Evolutionary conservation across 2,113 vertebrate genomes (phyloP), one percentile per base, ranked within the genome.

Genomic region (Lophotis ruficrista): DNA sequence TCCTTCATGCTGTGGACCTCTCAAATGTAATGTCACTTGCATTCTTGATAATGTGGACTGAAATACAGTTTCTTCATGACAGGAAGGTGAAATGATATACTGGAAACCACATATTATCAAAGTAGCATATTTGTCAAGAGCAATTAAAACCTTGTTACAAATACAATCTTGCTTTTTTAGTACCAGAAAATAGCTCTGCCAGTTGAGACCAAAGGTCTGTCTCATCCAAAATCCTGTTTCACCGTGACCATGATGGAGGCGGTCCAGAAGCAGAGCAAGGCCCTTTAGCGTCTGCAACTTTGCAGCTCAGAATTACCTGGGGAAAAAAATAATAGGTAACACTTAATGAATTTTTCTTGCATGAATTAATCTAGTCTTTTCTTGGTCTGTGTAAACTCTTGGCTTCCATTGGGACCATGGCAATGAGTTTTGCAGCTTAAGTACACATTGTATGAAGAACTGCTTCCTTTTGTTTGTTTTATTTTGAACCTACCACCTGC

Each of bases 391-490:
- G 86, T 96, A 94, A 94, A 93, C 69, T 92, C 37, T 62, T 87
- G 78, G 87, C 87, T 94, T 93, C 91, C 89, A 91, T 7, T 76
- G 87, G 73, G 91, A 87, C 54, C 1, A 7, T 80, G 91, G 83
- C 94, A 92, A 54, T 93, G 87, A 95, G 87, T 95, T 96, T 61
- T 93, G 89, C 73, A 89, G 96, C 95, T 89, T 94, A 93, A 96
- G 77, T 95, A 96, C 96, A 96, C 88, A 92, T 22, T 82, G 81
- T 76, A 93, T 95, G 96, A 96, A 97, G 94, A 96, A 87, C 94
- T 88, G 92, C 92, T 96, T 96, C 95, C 90, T 94, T 97, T 94
- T 97, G 80, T 97, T 96, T 96, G 96, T 94, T 97, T 95, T 94
- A 83, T 96, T 96, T 96, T 97, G 93, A 96, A 96, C 94, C 93